Evolutionary conservation across 2,888 invertebrate genomes (phyloP).

Genomic region (Calliphora vomitoria): DNA sequence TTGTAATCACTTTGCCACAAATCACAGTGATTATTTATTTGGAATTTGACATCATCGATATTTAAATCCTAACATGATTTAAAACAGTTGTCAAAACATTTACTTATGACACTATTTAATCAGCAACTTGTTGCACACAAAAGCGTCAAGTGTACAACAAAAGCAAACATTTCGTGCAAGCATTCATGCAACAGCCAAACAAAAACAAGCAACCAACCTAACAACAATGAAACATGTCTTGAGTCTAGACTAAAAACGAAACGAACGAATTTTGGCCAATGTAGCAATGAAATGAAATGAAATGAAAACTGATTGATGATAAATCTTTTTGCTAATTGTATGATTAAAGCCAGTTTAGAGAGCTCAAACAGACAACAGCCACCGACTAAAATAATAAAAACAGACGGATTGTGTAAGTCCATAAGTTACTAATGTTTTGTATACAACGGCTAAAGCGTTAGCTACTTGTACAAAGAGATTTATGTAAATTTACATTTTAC

Average conservation of each 20-base stretch:
- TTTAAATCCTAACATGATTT: conserved; percentile 44
- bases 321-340: conserved; percentile 70
- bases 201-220: not conserved
- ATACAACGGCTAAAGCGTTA: conserved; percentile 10
- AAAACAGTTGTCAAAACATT: conserved; percentile 60
- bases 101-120: conserved; percentile 20
- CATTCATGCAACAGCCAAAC: conserved; percentile 11
- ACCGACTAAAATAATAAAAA: conserved; percentile 10
- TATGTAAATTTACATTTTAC: conserved; percentile 70
- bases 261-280: conserved; percentile 7
- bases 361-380: conserved; percentile 35
- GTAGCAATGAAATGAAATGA: conserved; percentile 30
- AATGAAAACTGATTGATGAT: conserved; percentile 55
- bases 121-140: conserved; percentile 26
- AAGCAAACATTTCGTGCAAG: not conserved
- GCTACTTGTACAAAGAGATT: conserved; percentile 44
- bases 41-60: conserved; percentile 43
- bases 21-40: not conserved
- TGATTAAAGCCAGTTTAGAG: conserved; percentile 62
- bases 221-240: conserved; percentile 30
- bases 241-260: conserved; percentile 3
- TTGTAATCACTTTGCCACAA: not conserved
- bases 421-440: conserved; percentile 63
- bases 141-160: conserved; percentile 55
- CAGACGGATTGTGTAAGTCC: conserved; percentile 57